A percentile compares a stretch with the other conserved stretches of the same genome.
Evolutionary conservation across 2,113 vertebrate genomes (phyloP).

Genomic region (Hippoglossus stenolepis): DNA sequence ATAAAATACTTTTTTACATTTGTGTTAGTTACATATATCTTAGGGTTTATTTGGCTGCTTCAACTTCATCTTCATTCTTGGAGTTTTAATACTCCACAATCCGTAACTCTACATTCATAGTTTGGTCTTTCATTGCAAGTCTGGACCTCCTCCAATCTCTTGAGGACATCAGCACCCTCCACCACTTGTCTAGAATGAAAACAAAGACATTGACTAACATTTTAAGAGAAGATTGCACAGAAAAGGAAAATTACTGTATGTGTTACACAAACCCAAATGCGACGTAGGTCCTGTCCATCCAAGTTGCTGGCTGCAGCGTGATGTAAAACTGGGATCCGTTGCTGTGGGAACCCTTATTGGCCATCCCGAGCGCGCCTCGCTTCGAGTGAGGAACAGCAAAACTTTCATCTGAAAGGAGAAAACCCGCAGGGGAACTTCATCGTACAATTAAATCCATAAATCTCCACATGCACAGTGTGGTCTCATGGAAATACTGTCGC

Average conservation of each 20-base stretch:
- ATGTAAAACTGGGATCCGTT: conserved; percentile 93
- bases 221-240: not conserved
- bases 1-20: not conserved
- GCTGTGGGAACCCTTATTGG: conserved; percentile 88
- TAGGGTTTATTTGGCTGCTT: conserved; percentile 8
- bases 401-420: conserved; percentile 85
- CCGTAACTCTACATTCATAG: conserved; percentile 79
- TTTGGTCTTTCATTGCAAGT: conserved; percentile 87
- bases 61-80: conserved; percentile 31
- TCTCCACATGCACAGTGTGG: not conserved
- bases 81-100: conserved; percentile 82
- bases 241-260: not conserved
- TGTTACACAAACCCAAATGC: conserved; percentile 89
- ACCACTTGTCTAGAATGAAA: conserved; percentile 83
- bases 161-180: conserved; percentile 88
- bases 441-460: conserved; percentile 1
- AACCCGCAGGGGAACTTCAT: not conserved
- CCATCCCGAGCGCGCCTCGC: conserved; percentile 88
- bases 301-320: conserved; percentile 86
- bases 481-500: not conserved
- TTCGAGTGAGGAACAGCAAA: conserved; percentile 86
- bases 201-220: conserved; percentile 1
- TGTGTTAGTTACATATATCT: not conserved
- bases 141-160: conserved; percentile 81
- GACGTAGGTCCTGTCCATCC: conserved; percentile 89